Percentiles rank a stretch among this genome's conserved stretches.
These are phyloP conservation scores for Sussaba pulchella DNA, from an alignment of 2,888 invertebrate species.

Conservation along the genomic window DNA sequence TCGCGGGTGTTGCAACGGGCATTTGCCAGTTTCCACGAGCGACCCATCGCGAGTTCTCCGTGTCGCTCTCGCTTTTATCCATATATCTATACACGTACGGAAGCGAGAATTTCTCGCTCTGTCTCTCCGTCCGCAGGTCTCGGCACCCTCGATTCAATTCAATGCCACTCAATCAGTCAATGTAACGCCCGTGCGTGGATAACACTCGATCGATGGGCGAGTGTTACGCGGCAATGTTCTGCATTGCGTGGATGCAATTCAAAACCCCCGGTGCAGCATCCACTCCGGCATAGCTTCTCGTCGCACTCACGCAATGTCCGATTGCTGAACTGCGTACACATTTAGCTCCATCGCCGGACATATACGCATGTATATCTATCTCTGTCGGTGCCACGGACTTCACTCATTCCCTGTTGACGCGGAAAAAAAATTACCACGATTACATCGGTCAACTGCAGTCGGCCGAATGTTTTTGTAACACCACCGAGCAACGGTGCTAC, in stretches of 20 bases:
- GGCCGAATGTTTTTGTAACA: conserved; percentile 38
- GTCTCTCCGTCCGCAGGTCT: conserved; percentile 22
- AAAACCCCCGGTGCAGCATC: conserved; percentile 40
- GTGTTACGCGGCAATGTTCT: conserved; percentile 50
- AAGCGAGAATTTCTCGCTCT: conserved; percentile 35
- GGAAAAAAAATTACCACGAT: conserved; percentile 57
- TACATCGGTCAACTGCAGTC: conserved; percentile 23
- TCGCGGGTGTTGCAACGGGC: conserved; percentile 72
- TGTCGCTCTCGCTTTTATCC: too few species aligned
- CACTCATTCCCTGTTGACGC: conserved; percentile 53
- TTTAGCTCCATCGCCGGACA: conserved; percentile 5
- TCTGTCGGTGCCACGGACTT: conserved; percentile 48
- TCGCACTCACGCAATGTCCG: conserved; percentile 52
- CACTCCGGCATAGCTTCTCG: conserved; percentile 40
- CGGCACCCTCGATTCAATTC: conserved; percentile 81
- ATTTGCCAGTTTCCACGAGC: conserved; percentile 76
- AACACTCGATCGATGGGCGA: conserved; percentile 66
- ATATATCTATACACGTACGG: conserved; percentile 9
- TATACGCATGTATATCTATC: too few species aligned
- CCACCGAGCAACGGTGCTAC: neutral
- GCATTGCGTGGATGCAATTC: conserved; percentile 50
- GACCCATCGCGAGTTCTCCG: conserved; percentile 50
- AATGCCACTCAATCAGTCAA: conserved; percentile 84
- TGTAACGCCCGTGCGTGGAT: conserved; percentile 80
- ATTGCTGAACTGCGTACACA: conserved; percentile 1